A percentile compares a stretch with the other conserved stretches of the same genome.
Conservation (phyloP, 2,113 vertebrate species). For the Terrapene triunguis region DNA sequence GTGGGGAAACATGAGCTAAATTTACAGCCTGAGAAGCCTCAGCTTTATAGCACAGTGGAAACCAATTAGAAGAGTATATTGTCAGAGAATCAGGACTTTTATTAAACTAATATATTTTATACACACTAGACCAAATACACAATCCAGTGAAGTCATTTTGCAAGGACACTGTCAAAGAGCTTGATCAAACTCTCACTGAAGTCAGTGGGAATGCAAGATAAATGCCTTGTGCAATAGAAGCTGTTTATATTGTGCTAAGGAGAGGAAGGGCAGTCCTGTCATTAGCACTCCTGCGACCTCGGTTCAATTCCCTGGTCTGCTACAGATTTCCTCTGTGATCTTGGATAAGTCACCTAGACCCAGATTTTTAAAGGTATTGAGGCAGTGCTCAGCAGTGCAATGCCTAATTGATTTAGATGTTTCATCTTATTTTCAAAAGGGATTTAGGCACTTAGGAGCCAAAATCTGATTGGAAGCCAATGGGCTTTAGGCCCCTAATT, state of each 20-base stretch:
- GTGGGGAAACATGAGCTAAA: neutral
- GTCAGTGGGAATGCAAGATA: neutral
- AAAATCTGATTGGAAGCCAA: neutral
- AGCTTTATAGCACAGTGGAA: neutral
- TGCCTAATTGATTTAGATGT: neutral
- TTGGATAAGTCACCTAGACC: neutral
- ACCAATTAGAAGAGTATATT: constrained; percentile 11
- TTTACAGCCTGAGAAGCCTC: neutral
- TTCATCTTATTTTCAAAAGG: neutral
- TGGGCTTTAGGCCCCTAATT: neutral
- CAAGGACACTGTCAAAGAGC: neutral
- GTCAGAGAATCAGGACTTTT: neutral
- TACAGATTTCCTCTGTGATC: neutral
- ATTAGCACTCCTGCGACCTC: neutral
- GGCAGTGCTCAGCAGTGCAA: neutral
- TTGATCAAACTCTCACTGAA: neutral
- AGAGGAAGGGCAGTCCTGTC: neutral
- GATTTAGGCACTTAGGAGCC: neutral
- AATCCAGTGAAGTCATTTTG: neutral
- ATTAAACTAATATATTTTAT: neutral
- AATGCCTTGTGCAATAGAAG: neutral
- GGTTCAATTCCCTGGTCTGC: neutral
- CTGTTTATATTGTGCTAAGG: neutral
- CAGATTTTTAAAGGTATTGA: neutral
- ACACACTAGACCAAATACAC: accelerated